phyloP scores from a whole-genome alignment of 1,140 invertebrate species.

The Papilio polytes region DNA sequence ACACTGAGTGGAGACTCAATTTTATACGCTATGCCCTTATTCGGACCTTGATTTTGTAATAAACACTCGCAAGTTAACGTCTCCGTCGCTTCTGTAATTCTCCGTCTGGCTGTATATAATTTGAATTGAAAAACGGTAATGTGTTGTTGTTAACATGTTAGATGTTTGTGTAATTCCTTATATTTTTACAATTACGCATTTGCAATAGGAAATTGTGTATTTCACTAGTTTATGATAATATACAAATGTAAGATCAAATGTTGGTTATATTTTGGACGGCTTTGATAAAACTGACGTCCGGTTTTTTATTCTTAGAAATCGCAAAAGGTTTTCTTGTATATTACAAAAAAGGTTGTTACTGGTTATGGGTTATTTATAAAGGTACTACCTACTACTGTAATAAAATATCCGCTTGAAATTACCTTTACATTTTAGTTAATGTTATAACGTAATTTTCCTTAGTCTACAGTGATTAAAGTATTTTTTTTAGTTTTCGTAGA shows the following conservation, averaged over 20 bases:
- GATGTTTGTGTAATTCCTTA: neutral
- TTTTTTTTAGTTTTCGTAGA: neutral
- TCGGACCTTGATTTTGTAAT: constrained; percentile 46
- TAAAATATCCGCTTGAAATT: neutral
- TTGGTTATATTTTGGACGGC: neutral
- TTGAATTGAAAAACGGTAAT: neutral
- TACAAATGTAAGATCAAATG: neutral
- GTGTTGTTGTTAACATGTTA: neutral
- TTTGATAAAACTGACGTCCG: neutral
- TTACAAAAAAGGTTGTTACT: neutral
- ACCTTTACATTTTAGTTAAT: neutral
- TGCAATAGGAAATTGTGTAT: neutral
- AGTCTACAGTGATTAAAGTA: neutral
- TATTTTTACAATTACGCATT: neutral
- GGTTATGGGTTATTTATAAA: neutral
- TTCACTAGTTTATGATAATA: neutral
- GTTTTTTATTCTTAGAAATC: neutral
- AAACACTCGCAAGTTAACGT: neutral
- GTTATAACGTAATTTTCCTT: neutral
- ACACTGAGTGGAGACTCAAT: constrained; percentile 41
- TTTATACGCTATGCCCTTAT: constrained; percentile 55
- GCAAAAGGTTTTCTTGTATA: neutral
- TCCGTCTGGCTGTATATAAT: neutral
- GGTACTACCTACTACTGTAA: neutral
- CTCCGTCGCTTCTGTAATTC: neutral